phyloP scores from a whole-genome alignment of 1,140 invertebrate genomes.

The Delia radicum region DNA sequence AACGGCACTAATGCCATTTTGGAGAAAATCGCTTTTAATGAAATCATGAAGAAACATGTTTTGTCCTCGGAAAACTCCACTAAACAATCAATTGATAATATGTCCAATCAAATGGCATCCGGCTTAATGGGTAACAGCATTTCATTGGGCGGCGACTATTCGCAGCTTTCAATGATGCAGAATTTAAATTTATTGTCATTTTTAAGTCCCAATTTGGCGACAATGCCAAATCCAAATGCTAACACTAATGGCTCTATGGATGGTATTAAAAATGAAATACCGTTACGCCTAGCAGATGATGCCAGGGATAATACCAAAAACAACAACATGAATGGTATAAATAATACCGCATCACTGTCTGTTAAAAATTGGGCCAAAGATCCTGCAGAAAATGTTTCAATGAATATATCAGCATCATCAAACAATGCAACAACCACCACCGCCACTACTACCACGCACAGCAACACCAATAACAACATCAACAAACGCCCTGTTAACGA shows the following conservation, averaged over 20 bases:
- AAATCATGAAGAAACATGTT: constrained; percentile 51
- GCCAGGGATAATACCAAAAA: constrained; percentile 39
- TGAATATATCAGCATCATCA: constrained; percentile 19
- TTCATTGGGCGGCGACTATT: not conserved
- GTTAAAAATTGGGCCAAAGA: constrained; percentile 59
- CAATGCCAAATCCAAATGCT: constrained; percentile 33
- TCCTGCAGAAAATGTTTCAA: constrained; percentile 35
- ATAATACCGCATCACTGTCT: constrained; percentile 32
- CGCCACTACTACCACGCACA: constrained; percentile 31
- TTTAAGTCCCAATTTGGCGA: constrained; percentile 57
- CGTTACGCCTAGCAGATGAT: not conserved
- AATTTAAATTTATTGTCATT: constrained; percentile 59
- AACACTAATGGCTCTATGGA: constrained; percentile 42
- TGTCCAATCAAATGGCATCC: constrained; percentile 34
- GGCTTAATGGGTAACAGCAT: not conserved
- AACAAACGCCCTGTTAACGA: constrained; percentile 57
- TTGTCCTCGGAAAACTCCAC: constrained; percentile 55
- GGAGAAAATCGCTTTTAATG: constrained; percentile 49
- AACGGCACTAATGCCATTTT: constrained; percentile 37
- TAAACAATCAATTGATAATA: constrained; percentile 59
- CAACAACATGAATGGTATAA: constrained; percentile 26
- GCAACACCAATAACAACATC: constrained; percentile 43
- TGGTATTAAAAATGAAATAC: not conserved
- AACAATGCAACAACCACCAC: constrained; percentile 25
- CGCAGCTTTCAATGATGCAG: not conserved